Base-by-base conservation (phyloP, 2,888 invertebrate genomes). In the Urechis unicinctus region DNA sequence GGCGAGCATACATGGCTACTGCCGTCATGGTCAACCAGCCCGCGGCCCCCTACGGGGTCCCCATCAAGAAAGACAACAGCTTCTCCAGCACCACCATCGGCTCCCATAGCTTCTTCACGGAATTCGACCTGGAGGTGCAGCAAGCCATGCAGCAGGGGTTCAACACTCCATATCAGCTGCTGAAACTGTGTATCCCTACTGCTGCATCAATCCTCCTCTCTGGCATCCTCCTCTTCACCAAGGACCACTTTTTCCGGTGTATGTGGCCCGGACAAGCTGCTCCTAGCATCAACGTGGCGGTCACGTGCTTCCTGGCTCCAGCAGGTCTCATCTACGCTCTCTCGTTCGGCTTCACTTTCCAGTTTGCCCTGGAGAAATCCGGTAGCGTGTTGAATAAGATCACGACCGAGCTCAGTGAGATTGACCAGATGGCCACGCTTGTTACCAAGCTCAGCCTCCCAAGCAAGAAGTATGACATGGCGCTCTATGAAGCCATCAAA, bases 321-420 rank as follows among this genome's bases (percentile, higher is more conserved):
- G 70, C 71, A 5, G 70, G 70, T 3, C 55, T 71, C 44, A 70
- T 71, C 2, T 71, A 68, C 51, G 70, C 70, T 17, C 66, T 68
- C 3, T 66, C 68, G 9, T 71, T 70, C 53, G 71, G 70, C 1
- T 70, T 69, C 52, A 66, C 66, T 17, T 69, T 69, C 51, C 68
- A 69, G 43, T 60, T 59, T 48, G 68, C 67, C 2, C 49, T 68
- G 21, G 60, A 59, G 41, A 71, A 70, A 50, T 68, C 68, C 47
- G 58, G 60, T 25, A 62, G 58, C 41, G 64, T 69, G 24, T 57
- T 68, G n/a, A 61, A 57, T 22, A 68, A 68, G 59, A 59, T 70
- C 42, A 65, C 65, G 1, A 50, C 53, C 1, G 69, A 71, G 56
- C 58, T 71, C 31, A 67, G 68, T 56, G 62, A 67, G 61, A 60